phyloP scores from a whole-genome alignment of 2,797 vertebrate species.

The Lithobates pipiens region DNA sequence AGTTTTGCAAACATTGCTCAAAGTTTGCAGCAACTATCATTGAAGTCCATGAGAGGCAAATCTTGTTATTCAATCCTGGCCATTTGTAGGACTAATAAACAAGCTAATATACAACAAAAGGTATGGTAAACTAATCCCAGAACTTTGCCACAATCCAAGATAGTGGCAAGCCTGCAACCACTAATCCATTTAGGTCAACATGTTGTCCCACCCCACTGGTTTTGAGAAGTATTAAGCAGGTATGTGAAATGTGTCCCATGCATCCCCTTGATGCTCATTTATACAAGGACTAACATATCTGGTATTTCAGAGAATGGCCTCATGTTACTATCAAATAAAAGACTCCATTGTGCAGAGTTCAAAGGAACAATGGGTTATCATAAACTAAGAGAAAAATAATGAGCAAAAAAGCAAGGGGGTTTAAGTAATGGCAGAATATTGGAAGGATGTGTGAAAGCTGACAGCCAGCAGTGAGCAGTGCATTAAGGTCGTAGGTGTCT shows the following conservation, averaged over 20 bases:
- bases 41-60: too few relatives aligned
- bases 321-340: not conserved
- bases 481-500: slow-evolving; percentile 19
- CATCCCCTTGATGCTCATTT: not conserved
- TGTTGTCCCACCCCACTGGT: accelerated
- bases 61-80: too few relatives aligned
- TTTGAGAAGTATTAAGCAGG: not conserved
- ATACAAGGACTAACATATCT: not conserved
- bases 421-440: not conserved
- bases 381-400: not conserved
- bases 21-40: too few relatives aligned
- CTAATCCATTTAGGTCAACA: not conserved
- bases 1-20: too few relatives aligned
- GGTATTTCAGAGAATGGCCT: not conserved
- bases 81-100: too few relatives aligned
- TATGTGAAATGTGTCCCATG: too few relatives aligned
- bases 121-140: too few relatives aligned
- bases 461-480: slow-evolving; percentile 25
- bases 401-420: not conserved
- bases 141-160: too few relatives aligned
- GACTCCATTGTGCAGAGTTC: not conserved
- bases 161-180: too few relatives aligned
- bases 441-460: not conserved
- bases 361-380: not conserved
- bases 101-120: too few relatives aligned